Evolutionary conservation across 2,888 invertebrate species (phyloP).

Genomic region (Acanthoscelides obtectus): DNA sequence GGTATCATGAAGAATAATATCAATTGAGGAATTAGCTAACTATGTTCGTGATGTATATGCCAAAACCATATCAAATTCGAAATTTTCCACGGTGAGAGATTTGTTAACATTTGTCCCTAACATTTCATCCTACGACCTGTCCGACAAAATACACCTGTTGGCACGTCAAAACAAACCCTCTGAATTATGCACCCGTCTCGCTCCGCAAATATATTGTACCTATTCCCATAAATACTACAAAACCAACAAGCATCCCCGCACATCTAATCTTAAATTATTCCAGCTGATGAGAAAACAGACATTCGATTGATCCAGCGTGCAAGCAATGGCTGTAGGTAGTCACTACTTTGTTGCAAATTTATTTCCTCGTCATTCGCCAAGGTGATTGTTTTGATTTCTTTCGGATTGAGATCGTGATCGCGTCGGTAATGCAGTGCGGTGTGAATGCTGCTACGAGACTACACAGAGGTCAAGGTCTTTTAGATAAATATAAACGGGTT

Average conservation of each 20-base stretch:
- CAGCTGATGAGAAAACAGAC: background rate
- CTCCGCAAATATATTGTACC: too few species aligned
- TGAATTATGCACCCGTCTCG: too few species aligned
- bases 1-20: too few species aligned
- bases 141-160: too few species aligned
- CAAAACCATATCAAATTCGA: too few species aligned
- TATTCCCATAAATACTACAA: background rate
- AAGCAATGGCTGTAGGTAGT: background rate
- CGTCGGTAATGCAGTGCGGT: background rate
- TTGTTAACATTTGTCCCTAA: too few species aligned
- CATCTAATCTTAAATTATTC: background rate
- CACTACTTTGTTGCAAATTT: background rate
- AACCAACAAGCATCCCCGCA: background rate
- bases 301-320: background rate
- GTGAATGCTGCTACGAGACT: background rate
- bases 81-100: too few species aligned
- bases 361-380: background rate
- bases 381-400: background rate
- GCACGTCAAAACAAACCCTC: too few species aligned
- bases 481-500: background rate
- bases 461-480: background rate
- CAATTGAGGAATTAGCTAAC: too few species aligned
- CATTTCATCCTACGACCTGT: too few species aligned
- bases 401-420: background rate
- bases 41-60: too few species aligned